These are phyloP conservation scores for Morpho deidamia DNA, from an alignment of 2,888 invertebrate species.

Conservation along the genomic window DNA sequence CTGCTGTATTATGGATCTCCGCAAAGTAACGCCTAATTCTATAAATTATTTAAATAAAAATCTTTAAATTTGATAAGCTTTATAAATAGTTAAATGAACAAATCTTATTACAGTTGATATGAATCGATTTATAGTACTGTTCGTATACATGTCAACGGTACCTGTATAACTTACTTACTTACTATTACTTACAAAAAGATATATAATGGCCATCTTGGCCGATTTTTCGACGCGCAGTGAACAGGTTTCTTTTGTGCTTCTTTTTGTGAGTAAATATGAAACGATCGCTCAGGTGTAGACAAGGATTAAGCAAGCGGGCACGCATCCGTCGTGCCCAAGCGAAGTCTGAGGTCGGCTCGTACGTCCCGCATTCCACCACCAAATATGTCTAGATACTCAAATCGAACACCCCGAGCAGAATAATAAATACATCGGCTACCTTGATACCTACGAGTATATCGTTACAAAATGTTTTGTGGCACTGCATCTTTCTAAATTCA, in stretches of 20 bases:
- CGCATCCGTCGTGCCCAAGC: conserved; percentile 42
- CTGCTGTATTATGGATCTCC: too few species aligned
- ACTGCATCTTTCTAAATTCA: conserved; percentile 4
- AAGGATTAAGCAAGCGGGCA: conserved; percentile 15
- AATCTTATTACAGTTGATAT: too few species aligned
- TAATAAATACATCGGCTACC: conserved; percentile 53
- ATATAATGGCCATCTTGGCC: too few species aligned
- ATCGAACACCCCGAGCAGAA: conserved; percentile 50
- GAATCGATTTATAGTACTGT: too few species aligned
- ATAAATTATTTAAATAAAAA: too few species aligned
- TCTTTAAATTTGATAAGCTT: too few species aligned
- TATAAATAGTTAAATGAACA: too few species aligned
- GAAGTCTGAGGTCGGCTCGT: conserved; percentile 36
- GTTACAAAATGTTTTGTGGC: conserved; percentile 13
- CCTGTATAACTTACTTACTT: too few species aligned
- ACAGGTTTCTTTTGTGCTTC: not conserved
- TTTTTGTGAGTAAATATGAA: not conserved
- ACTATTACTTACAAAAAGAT: too few species aligned
- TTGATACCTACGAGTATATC: conserved; percentile 15
- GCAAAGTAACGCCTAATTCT: too few species aligned
- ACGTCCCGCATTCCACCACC: conserved; percentile 58
- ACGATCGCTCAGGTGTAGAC: not conserved
- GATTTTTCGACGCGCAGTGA: too few species aligned
- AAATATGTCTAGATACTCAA: conserved; percentile 51
- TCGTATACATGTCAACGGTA: too few species aligned